Evolutionary conservation across 2,113 vertebrate genomes (phyloP).

Genomic region (Labrus mixtus): DNA sequence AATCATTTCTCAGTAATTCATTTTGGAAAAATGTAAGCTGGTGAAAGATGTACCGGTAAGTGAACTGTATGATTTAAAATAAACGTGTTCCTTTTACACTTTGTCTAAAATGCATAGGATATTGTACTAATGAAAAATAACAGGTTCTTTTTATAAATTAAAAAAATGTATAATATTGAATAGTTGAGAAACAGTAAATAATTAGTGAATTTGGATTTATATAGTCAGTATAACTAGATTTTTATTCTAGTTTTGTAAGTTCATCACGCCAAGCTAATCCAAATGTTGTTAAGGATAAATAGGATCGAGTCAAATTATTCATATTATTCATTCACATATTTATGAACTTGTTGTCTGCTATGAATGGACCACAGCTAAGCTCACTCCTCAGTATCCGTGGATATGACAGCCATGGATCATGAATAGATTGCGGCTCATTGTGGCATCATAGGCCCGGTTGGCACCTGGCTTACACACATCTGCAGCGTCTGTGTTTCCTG

Average conservation of each 20-base stretch:
- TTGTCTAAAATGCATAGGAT: too few relatives aligned
- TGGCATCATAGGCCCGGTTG: slow-evolving; percentile 47
- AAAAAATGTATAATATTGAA: too few relatives aligned
- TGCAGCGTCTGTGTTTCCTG: slow-evolving; percentile 64
- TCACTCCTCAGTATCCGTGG: slow-evolving; percentile 3
- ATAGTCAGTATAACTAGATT: background rate
- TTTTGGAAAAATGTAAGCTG: too few relatives aligned
- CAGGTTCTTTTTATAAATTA: background rate
- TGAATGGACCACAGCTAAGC: background rate
- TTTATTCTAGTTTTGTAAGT: background rate
- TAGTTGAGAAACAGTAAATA: too few relatives aligned
- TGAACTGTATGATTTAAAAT: too few relatives aligned
- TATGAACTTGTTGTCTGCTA: background rate
- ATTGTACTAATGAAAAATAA: background rate
- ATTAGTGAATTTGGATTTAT: background rate
- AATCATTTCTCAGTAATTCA: too few relatives aligned
- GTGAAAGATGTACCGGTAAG: too few relatives aligned
- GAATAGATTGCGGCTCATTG: slow-evolving; percentile 57
- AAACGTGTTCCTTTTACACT: too few relatives aligned
- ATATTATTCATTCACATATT: background rate
- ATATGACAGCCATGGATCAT: slow-evolving; percentile 43
- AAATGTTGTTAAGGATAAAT: background rate
- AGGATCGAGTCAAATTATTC: too few relatives aligned
- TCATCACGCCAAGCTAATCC: background rate
- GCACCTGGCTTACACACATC: slow-evolving; percentile 60